Percentiles rank a stretch among this genome's conserved stretches.
Evolutionary conservation across 2,113 vertebrate species (phyloP).

Genomic region (Acanthisitta chloris): DNA sequence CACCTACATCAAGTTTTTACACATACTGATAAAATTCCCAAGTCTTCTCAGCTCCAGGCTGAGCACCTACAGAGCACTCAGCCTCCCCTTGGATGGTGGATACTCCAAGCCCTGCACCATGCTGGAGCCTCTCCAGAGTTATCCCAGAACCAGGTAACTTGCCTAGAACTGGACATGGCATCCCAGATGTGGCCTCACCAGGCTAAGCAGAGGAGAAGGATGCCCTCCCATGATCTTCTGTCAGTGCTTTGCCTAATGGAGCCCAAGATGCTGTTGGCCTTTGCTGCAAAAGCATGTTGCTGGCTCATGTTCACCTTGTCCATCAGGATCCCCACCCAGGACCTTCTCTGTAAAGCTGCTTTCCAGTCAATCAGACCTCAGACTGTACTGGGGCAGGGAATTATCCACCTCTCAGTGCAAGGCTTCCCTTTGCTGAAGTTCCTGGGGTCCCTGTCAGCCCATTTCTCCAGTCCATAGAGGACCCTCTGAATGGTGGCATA

Average conservation of each 20-base stretch:
- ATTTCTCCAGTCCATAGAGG: neutral
- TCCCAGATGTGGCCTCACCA: neutral
- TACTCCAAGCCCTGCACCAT: neutral
- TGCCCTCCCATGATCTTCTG: neutral
- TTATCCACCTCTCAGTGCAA: neutral
- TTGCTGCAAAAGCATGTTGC: neutral
- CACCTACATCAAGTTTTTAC: neutral
- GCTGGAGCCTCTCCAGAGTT: neutral
- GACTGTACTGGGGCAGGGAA: neutral
- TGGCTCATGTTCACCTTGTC: neutral
- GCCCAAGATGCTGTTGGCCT: neutral
- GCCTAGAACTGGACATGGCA: neutral
- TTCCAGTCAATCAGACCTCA: fast-evolving
- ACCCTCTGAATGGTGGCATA: neutral
- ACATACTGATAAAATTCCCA: neutral
- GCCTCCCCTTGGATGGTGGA: neutral
- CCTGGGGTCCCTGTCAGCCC: neutral
- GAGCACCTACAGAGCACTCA: neutral
- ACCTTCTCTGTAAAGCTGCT: neutral
- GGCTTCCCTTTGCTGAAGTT: neutral
- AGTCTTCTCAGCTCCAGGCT: neutral
- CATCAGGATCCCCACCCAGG: neutral
- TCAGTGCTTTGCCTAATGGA: neutral
- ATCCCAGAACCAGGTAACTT: neutral
- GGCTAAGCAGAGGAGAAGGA: neutral